Percentiles rank a stretch among this genome's conserved stretches.
Evolutionary conservation across 2,113 vertebrate genomes (phyloP).

Genomic region (Microcebus murinus): DNA sequence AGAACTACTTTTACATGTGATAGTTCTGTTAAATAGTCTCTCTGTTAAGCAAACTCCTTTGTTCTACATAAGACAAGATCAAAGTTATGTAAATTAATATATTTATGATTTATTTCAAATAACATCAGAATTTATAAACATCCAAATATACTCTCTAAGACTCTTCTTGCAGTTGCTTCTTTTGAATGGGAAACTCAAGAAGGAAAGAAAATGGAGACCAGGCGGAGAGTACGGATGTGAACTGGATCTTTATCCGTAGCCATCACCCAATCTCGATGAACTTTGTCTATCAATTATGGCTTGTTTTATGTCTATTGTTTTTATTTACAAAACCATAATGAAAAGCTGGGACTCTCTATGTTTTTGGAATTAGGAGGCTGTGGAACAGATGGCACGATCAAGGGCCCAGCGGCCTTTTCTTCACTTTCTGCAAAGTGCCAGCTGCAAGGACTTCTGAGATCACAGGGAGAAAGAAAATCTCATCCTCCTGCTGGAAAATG

Average conservation of each 20-base stretch:
- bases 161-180: neutral
- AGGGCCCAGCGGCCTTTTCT: neutral
- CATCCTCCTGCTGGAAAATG: conserved; percentile 62
- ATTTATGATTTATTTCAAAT: conserved; percentile 21
- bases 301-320: conserved; percentile 12
- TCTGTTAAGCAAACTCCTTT: neutral
- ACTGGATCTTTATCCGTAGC: neutral
- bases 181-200: neutral
- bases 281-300: neutral
- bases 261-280: neutral
- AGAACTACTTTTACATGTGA: neutral
- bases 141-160: neutral
- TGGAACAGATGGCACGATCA: neutral
- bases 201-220: neutral
- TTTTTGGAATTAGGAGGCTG: neutral
- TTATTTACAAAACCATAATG: conserved; percentile 32
- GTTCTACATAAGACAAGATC: neutral
- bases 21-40: neutral
- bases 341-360: neutral
- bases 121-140: neutral
- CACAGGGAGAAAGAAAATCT: conserved; percentile 61
- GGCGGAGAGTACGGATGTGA: neutral
- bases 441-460: conserved; percentile 63
- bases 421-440: conserved; percentile 49
- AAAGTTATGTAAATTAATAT: neutral